A percentile compares a stretch with the other conserved stretches of the same genome.
Conservation (phyloP, 2,797 vertebrate genomes). For the Gallinago stenura region DNA sequence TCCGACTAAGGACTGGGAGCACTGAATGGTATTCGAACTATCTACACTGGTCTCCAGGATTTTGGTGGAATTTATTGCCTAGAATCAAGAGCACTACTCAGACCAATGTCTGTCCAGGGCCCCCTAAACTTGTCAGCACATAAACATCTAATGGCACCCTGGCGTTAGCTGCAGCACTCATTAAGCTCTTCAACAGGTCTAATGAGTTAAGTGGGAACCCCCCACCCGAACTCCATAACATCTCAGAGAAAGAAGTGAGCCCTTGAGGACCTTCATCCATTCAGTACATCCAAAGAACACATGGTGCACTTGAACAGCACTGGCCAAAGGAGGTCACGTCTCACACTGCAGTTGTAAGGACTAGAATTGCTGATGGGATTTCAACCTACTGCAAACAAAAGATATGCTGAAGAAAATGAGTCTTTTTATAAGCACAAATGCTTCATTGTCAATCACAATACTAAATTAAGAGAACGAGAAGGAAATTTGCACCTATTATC, state of each 20-base stretch:
- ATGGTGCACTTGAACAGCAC: background rate
- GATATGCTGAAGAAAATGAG: rapidly evolving
- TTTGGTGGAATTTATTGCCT: background rate
- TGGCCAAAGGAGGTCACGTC: background rate
- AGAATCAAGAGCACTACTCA: background rate
- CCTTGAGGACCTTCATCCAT: background rate
- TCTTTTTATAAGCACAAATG: background rate
- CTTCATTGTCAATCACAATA: background rate
- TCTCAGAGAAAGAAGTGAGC: background rate
- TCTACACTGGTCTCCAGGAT: background rate
- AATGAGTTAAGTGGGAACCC: constrained; percentile 2
- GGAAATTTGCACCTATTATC: background rate
- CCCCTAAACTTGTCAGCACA: background rate
- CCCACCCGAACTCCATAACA: background rate
- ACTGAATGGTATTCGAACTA: background rate
- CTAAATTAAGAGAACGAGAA: background rate
- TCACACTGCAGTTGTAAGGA: background rate
- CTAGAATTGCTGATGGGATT: background rate
- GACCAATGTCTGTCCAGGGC: background rate
- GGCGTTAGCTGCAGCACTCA: background rate
- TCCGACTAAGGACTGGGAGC: background rate
- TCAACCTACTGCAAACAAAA: background rate
- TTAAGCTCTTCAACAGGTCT: background rate
- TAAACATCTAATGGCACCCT: background rate
- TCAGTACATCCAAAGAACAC: background rate